These are phyloP conservation scores for Apolygus lucorum DNA, from an alignment of 1,140 invertebrate species.

Conservation along the genomic window DNA sequence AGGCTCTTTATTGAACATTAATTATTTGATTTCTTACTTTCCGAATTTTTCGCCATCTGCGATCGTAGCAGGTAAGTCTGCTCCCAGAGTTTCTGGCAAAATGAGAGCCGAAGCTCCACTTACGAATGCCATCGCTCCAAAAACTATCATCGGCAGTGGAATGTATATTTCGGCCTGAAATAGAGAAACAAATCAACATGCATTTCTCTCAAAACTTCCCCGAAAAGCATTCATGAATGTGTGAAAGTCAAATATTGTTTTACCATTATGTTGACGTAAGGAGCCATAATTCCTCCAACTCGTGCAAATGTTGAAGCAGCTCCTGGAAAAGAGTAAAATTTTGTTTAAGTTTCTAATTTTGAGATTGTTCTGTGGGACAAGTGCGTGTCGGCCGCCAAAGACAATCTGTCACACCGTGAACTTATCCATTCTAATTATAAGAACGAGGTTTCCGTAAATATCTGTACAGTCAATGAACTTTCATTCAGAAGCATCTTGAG, in stretches of 20 bases:
- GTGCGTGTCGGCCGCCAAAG: no score
- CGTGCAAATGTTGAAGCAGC: constrained; percentile 66
- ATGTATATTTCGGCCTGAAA: constrained; percentile 43
- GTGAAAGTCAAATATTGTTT: no score
- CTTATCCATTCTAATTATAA: background rate
- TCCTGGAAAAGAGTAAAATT: no score
- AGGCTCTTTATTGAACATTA: no score
- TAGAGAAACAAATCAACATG: constrained; percentile 32
- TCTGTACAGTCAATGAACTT: no score
- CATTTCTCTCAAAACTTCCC: no score
- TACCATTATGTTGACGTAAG: constrained; percentile 57
- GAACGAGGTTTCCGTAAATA: no score
- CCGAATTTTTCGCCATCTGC: constrained; percentile 63
- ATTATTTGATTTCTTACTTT: constrained; percentile 39
- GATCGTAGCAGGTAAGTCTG: constrained; percentile 63
- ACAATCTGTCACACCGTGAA: background rate
- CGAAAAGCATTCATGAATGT: no score
- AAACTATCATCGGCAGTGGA: constrained; percentile 61
- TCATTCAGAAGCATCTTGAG: no score
- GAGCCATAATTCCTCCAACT: constrained; percentile 65
- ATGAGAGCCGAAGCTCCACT: constrained; percentile 57
- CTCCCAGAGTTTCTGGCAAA: constrained; percentile 67
- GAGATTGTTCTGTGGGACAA: no score
- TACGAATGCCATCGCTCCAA: constrained; percentile 53
- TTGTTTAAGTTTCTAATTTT: no score